Base-by-base conservation (phyloP, 1,140 invertebrate genomes). In the Chelonus insularis region DNA sequence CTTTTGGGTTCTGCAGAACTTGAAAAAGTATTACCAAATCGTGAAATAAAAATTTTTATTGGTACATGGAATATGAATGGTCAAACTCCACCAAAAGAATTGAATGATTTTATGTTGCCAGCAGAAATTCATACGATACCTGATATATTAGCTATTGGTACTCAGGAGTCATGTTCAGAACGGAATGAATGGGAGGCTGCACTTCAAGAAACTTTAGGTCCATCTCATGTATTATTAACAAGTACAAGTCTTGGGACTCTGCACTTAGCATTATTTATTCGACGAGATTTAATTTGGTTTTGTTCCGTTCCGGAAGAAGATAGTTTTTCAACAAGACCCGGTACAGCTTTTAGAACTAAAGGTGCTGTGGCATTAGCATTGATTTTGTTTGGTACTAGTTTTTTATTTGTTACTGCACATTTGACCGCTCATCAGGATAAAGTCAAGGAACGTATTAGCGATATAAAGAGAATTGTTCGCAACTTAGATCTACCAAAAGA, bases 61-160 rank as follows among this genome's bases (percentile, higher is more conserved):
- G 94, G 93, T 9, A 95, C 94, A 4, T 98, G 95, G 95, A 98
- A 98, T 77, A 96, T 97, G 93, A 95, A 95, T 81, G 92, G 92
- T 9, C 92, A 90, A 69, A 84, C 82, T 63, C 88, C 89, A 45
- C 88, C 88, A 14, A 93, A 85, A 86, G 87, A 92, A 74, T 76
- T 97, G 62, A 92, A 95, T 72, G 91, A 96, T 75, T 93, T 97
- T 74, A 86, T 97, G 65, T 83, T 97, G 52, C 94, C 95, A 2
- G 86, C 88, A 20, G 86, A 87, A 71, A 85, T 94, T 63, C 88
- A 92, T 70, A 89, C 91, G 81, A 86, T 96, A 9, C 94, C 94
- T 18, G 95, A 98, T 73, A 88, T 97, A 57, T 88, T 96, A 75
- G 93, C 88, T 3, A 90, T 98, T 72, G 94, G 95, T 14, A 95